A percentile compares a stretch with the other conserved stretches of the same genome.
Conservation (phyloP, 2,888 invertebrate genomes). For the Acanthococcus lagerstroemiae region DNA sequence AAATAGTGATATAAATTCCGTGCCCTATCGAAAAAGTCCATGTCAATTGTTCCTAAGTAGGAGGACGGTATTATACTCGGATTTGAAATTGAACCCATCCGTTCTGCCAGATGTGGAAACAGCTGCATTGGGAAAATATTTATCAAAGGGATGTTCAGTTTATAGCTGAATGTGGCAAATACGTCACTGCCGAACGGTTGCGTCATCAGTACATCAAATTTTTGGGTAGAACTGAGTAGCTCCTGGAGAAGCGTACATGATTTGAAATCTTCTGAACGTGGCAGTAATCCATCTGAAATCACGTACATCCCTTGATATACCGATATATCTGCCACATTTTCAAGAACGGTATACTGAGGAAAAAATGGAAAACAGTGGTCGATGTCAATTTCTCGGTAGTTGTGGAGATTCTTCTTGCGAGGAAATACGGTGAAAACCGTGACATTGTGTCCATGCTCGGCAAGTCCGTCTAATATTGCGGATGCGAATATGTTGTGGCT, state of each 20-base stretch:
- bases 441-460: slow-evolving; percentile 9
- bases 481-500: slow-evolving; percentile 9
- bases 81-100: slow-evolving; percentile 19
- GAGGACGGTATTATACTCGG: slow-evolving; percentile 22
- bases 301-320: neutral
- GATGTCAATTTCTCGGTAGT: neutral
- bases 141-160: slow-evolving; percentile 52
- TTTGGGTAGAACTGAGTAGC: neutral
- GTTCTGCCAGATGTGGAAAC: slow-evolving; percentile 50
- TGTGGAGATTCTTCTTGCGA: neutral
- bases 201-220: slow-evolving; percentile 55
- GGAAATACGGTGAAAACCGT: slow-evolving; percentile 1
- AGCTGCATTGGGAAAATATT: slow-evolving; percentile 52
- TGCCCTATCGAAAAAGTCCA: too few species aligned
- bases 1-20: too few species aligned
- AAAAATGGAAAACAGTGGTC: neutral
- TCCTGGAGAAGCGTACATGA: slow-evolving; percentile 4
- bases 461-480: slow-evolving; percentile 2
- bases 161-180: slow-evolving; percentile 54
- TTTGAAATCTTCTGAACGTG: neutral
- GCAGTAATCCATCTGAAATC: neutral
- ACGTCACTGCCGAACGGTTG: slow-evolving; percentile 66
- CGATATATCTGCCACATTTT: too few species aligned
- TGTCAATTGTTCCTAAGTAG: too few species aligned
- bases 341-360: too few species aligned